A percentile compares a stretch with the other conserved stretches of the same genome.
phyloP scores from a whole-genome alignment of 2,888 invertebrate genomes.

The Apodemia zela region DNA sequence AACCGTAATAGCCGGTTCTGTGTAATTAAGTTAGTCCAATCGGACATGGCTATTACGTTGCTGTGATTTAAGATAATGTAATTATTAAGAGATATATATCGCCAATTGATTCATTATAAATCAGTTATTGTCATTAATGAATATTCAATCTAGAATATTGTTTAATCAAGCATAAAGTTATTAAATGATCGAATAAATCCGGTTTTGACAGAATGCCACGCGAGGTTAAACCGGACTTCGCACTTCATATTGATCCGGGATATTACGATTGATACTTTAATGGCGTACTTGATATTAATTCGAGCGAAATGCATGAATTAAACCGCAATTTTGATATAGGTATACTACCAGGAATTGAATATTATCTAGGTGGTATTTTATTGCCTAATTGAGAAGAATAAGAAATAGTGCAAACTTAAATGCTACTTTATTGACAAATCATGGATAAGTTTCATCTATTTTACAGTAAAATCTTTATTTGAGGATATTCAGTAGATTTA shows the following conservation, averaged over 20 bases:
- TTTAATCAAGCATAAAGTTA: background rate
- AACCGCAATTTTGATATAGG: too few species aligned
- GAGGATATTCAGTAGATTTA: too few species aligned
- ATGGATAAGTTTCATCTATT: too few species aligned
- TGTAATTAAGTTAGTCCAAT: conserved; percentile 61
- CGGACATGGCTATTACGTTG: conserved; percentile 49
- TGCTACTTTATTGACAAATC: too few species aligned
- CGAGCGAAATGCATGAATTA: background rate
- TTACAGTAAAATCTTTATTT: too few species aligned
- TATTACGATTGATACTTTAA: background rate
- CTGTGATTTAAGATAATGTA: conserved; percentile 44
- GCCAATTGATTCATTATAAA: conserved; percentile 16
- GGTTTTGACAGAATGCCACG: background rate
- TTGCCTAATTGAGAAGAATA: too few species aligned
- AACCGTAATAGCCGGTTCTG: conserved; percentile 52
- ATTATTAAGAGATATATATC: conserved; percentile 21
- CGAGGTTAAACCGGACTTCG: background rate
- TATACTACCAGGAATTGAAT: too few species aligned
- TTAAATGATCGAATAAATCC: background rate
- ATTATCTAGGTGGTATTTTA: too few species aligned
- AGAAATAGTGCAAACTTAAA: too few species aligned
- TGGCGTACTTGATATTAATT: background rate
- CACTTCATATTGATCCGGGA: background rate
- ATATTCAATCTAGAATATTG: too few species aligned
- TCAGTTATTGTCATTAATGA: conserved; percentile 19